Percentiles rank a stretch among this genome's conserved stretches.
Conservation (phyloP, 2,888 invertebrate species). For the Neoitamus cyanurus region DNA sequence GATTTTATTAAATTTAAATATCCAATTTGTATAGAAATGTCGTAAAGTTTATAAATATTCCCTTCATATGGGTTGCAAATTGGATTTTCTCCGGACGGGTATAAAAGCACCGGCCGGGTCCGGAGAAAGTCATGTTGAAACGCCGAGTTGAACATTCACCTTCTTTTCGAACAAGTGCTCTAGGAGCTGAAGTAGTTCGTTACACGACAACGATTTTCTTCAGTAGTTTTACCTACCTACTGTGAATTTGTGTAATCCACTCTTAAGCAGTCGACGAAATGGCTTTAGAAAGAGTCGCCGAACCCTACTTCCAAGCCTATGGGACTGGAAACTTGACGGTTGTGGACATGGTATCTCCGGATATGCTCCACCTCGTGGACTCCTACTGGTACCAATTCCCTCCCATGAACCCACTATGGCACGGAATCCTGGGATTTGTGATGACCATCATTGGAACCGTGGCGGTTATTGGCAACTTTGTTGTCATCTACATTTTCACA, state of each 20-base stretch:
- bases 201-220: constrained; percentile 26
- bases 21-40: constrained; percentile 4
- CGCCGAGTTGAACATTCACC: constrained; percentile 3
- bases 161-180: neutral
- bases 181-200: constrained; percentile 38
- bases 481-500: constrained; percentile 65
- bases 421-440: constrained; percentile 81
- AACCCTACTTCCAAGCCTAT: constrained; percentile 32
- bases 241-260: neutral
- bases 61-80: neutral
- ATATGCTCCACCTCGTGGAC: constrained; percentile 77
- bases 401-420: constrained; percentile 90
- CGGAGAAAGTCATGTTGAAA: neutral
- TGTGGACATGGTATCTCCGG: constrained; percentile 67
- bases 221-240: neutral
- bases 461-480: constrained; percentile 64
- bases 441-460: constrained; percentile 77
- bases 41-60: neutral
- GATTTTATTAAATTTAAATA: constrained; percentile 27
- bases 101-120: neutral
- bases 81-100: neutral
- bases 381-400: constrained; percentile 89
- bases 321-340: constrained; percentile 36
- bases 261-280: neutral
- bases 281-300: neutral